Base-by-base conservation (phyloP, 2,113 vertebrate species). In the Stegostoma tigrinum region DNA sequence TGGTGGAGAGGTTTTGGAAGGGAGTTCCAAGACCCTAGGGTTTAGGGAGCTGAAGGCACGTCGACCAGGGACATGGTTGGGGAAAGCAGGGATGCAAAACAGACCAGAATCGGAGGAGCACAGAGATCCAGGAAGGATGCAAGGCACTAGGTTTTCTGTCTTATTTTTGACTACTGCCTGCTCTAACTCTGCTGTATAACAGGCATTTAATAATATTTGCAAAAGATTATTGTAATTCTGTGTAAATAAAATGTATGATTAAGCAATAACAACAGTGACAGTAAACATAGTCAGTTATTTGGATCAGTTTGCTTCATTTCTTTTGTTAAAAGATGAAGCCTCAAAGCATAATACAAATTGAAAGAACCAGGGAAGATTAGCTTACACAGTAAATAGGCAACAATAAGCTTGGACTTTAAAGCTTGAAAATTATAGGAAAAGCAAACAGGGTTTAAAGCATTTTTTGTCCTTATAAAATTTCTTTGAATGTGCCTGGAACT, bases 401-500 rank as follows among this genome's bases (percentile, higher is more conserved):
- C 61, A 93, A 45, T 67, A 91, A 93, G 34, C n/a, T 66, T 67
- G 61, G 89, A n/a, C 55, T 38, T 93, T 64, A 93, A 93, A 93
- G 61, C 34, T n/a, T 21, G 61, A 23, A 66, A 93, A 64, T 93
- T 67, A 93, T 42, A 93, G 55, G 34, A 93, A 17, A 93, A 93
- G 61, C 34, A 38, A 93, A 93, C 61, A 93, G 61, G 61, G 48
- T 95, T 72, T 72, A 52, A 72, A 95, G 68, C 94, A 72, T 14
- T 70, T 95, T 95, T 93, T 95, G 52, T 95, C 94, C 94, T 72
- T 95, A 45, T 38, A 70, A 72, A 48, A 12, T 95, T 42, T 68
- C 94, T 95, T 70, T 72, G 67, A 23, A 42, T 52, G 94, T 48
- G 42, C 48, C 68, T 95, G 38, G 68, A 72, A 70, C 94, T 72